Evolutionary conservation across 2,888 invertebrate genomes (phyloP).

Genomic region (Dasysyrphus albostriatus): DNA sequence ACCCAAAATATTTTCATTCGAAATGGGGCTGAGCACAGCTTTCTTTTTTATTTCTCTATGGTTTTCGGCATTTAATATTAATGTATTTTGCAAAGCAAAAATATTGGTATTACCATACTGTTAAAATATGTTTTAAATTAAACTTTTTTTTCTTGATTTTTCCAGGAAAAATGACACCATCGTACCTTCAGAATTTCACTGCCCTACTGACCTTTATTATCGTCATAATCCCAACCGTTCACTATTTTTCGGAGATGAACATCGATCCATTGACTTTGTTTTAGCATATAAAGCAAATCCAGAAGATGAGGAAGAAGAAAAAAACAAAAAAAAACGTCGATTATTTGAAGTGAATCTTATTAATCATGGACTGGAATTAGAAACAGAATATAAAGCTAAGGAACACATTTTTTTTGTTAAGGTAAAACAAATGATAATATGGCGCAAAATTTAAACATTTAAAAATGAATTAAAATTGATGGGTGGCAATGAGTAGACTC

Average conservation of each 20-base stretch:
- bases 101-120: too few relatives aligned
- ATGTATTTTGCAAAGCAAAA: too few relatives aligned
- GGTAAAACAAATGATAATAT: constrained; percentile 81
- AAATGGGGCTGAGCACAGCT: too few relatives aligned
- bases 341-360: constrained; percentile 90
- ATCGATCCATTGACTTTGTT: constrained; percentile 90
- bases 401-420: constrained; percentile 92
- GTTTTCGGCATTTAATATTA: too few relatives aligned
- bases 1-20: too few relatives aligned
- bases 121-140: too few relatives aligned
- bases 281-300: constrained; percentile 90
- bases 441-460: neutral
- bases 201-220: constrained; percentile 69
- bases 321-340: constrained; percentile 84
- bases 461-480: neutral
- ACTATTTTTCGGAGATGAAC: constrained; percentile 89
- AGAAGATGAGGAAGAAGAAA: constrained; percentile 82
- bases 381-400: constrained; percentile 87
- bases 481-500: too few relatives aligned
- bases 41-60: too few relatives aligned
- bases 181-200: constrained; percentile 36
- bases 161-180: neutral
- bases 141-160: neutral
- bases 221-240: constrained; percentile 82
- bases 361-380: constrained; percentile 90